phyloP scores from a whole-genome alignment of 1,140 invertebrate genomes.

The Meloidogyne hapla region DNA sequence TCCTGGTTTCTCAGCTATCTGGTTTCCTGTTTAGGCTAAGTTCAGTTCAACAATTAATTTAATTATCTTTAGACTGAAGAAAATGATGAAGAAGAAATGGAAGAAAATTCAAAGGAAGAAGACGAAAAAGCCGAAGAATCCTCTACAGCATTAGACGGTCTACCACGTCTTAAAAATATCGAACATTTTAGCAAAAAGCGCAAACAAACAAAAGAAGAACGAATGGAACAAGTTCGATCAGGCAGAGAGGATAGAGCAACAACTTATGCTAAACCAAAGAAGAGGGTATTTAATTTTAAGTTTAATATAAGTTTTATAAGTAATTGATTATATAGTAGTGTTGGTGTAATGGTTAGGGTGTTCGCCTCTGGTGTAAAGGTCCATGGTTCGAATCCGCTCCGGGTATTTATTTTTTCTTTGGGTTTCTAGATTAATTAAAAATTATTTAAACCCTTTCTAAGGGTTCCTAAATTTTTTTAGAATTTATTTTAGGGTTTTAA shows the following conservation, averaged over 20 bases:
- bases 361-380: too few species aligned
- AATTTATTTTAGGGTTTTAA: not conserved
- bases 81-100: constrained; percentile 63
- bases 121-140: constrained; percentile 48
- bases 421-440: not conserved
- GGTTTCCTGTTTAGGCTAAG: too few species aligned
- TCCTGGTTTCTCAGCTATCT: too few species aligned
- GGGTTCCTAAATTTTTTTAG: not conserved
- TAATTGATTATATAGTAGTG: not conserved
- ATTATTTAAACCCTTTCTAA: not conserved
- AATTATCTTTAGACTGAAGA: constrained; percentile 49
- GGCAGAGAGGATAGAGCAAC: constrained; percentile 52
- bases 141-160: constrained; percentile 44
- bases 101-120: constrained; percentile 59
- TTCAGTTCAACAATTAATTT: too few species aligned
- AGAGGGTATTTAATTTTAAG: constrained; percentile 42
- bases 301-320: not conserved
- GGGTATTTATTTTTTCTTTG: not conserved
- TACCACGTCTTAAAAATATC: constrained; percentile 59
- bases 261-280: constrained; percentile 53
- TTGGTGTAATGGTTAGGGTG: not conserved
- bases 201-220: constrained; percentile 54
- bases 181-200: constrained; percentile 63
- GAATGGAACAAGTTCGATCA: constrained; percentile 48
- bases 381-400: too few species aligned